Conservation (phyloP, 2,888 invertebrate genomes). For the Dendrolimus pini region DNA sequence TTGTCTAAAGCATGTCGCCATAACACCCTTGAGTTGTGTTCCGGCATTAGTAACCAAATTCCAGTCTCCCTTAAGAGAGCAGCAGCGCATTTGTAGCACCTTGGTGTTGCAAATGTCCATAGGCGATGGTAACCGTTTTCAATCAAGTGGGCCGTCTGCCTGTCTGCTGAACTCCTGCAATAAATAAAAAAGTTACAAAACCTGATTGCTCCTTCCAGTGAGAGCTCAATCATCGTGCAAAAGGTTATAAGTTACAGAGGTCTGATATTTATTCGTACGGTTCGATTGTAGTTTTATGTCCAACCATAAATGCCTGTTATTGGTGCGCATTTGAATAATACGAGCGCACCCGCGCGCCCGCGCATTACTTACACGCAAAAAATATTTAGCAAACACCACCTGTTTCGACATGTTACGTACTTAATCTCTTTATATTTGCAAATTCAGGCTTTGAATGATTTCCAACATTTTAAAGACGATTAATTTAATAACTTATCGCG, state of each 20-base stretch:
- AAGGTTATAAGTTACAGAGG: slow-evolving; percentile 67
- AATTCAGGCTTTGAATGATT: neutral
- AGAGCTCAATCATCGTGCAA: slow-evolving; percentile 15
- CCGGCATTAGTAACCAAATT: too few relatives aligned
- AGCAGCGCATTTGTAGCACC: too few relatives aligned
- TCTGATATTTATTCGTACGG: slow-evolving; percentile 71
- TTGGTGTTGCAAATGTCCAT: too few relatives aligned
- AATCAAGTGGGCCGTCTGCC: too few relatives aligned
- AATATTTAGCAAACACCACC: slow-evolving; percentile 41
- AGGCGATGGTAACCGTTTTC: too few relatives aligned
- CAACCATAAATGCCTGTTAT: slow-evolving; percentile 70
- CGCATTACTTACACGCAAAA: slow-evolving; percentile 52
- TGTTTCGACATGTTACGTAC: slow-evolving; percentile 17
- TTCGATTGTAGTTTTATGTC: slow-evolving; percentile 73
- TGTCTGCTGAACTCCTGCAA: too few relatives aligned
- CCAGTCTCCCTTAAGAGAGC: too few relatives aligned
- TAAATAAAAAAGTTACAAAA: too few relatives aligned
- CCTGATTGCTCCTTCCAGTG: slow-evolving; percentile 14
- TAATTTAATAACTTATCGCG: too few relatives aligned
- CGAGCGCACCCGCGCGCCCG: slow-evolving; percentile 46
- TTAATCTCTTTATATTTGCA: neutral
- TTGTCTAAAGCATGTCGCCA: too few relatives aligned
- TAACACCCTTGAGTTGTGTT: too few relatives aligned
- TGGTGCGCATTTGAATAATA: slow-evolving; percentile 72
- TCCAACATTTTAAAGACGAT: too few relatives aligned